Evolutionary conservation across 2,797 vertebrate genomes (phyloP).

Genomic region (Anguilla megastoma): DNA sequence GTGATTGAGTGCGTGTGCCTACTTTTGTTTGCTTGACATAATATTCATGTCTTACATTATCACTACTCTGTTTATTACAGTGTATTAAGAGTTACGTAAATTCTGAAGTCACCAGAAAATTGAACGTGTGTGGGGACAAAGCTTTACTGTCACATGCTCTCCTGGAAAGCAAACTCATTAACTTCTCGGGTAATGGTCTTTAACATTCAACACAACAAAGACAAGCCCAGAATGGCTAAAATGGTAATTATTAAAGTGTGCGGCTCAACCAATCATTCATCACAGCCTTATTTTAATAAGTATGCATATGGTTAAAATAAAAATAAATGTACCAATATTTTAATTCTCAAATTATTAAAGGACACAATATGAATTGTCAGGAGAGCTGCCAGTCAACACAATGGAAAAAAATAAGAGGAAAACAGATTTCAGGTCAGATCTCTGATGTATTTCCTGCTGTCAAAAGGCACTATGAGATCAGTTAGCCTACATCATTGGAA

Average conservation of each 20-base stretch:
- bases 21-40: neutral
- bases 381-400: neutral
- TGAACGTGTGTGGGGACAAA: neutral
- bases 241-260: neutral
- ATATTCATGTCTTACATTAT: neutral
- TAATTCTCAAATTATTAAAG: neutral
- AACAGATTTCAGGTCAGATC: neutral
- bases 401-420: neutral
- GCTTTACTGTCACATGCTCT: neutral
- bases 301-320: neutral
- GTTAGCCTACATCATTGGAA: neutral
- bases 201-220: neutral
- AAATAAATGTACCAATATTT: neutral
- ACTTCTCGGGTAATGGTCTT: neutral
- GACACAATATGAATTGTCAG: neutral
- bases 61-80: neutral
- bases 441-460: neutral
- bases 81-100: neutral
- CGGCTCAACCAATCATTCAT: neutral
- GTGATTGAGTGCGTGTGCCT: neutral
- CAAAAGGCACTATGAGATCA: neutral
- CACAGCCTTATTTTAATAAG: neutral
- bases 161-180: slow-evolving; percentile 4
- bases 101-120: neutral
- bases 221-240: neutral